Base-by-base conservation (phyloP, 92 coral and sea anemone genomes). In the Paragorgia papillata region DNA sequence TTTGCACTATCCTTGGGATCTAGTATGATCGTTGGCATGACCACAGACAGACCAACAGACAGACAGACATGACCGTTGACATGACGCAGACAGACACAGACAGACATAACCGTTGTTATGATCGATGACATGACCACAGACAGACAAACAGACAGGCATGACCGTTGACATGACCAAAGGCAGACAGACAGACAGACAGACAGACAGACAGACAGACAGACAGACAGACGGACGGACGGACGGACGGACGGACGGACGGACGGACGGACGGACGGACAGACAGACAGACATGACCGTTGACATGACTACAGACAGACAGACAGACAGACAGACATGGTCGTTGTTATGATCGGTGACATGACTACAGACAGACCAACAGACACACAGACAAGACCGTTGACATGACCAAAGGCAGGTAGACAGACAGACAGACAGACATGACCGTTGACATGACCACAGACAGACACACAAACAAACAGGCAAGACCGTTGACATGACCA, bases 101-200 rank as follows among this genome's bases (percentile, higher is more conserved):
- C 53, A 46, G 53, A 15, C 53, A 46, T 9, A 46, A 46, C 53
- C 7, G 53, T 2, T n/a, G 2, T 9, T 6, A 2, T 6, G 53
- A 15, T n/a, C 7, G 53, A 15, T n/a, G n/a, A n/a, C n/a, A n/a
- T n/a, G n/a, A n/a, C n/a, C n/a, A n/a, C n/a, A n/a, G n/a, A n/a
- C n/a, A n/a, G n/a, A n/a, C n/a, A n/a, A n/a, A 37, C 43, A 37
- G 43, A 37, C 43, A 37, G 43, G 12, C 43, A 37, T 5, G n/a
- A n/a, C n/a, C n/a, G n/a, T n/a, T n/a, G n/a, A n/a, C n/a, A n/a
- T n/a, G n/a, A n/a, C n/a, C n/a, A n/a, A n/a, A n/a, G n/a, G n/a
- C n/a, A n/a, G n/a, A 46, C 53, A 15, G 53, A 46, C 53, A 46
- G 53, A 46, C 53, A 46, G 53, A 46, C 53, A 46, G 53, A 46